Percentiles rank a stretch among this genome's conserved stretches.
Conservation (phyloP, 2,113 vertebrate genomes). For the Microtus montanus region DNA sequence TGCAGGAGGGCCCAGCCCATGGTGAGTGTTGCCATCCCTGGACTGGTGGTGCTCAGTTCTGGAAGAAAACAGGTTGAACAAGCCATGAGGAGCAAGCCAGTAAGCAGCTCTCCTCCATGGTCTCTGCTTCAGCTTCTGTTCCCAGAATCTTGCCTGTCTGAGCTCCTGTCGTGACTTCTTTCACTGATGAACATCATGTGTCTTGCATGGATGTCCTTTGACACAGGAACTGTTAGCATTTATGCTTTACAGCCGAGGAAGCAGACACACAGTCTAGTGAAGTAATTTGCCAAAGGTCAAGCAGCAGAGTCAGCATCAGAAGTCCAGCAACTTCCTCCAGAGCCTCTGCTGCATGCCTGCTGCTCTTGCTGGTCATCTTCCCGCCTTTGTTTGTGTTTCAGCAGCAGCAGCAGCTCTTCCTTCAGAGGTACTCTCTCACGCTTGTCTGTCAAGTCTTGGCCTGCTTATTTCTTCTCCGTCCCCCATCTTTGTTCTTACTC, state of each 20-base stretch:
- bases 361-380: background rate
- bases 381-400: background rate
- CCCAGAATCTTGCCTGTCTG: too few species aligned
- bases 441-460: background rate
- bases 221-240: background rate
- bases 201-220: background rate
- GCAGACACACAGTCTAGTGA: background rate
- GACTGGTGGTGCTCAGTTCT: too few species aligned
- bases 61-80: too few species aligned
- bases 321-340: background rate
- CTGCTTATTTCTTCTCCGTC: background rate
- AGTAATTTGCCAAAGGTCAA: background rate
- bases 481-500: background rate
- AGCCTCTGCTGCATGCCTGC: accelerated
- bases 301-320: background rate
- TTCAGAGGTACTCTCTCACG: background rate
- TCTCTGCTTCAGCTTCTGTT: too few species aligned
- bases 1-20: too few species aligned
- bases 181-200: too few species aligned
- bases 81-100: too few species aligned
- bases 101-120: too few species aligned
- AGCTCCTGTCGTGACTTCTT: too few species aligned
- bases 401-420: background rate
- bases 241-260: background rate
- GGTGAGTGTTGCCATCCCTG: too few species aligned